Conservation (phyloP, 1,140 invertebrate genomes). For the Battus philenor region DNA sequence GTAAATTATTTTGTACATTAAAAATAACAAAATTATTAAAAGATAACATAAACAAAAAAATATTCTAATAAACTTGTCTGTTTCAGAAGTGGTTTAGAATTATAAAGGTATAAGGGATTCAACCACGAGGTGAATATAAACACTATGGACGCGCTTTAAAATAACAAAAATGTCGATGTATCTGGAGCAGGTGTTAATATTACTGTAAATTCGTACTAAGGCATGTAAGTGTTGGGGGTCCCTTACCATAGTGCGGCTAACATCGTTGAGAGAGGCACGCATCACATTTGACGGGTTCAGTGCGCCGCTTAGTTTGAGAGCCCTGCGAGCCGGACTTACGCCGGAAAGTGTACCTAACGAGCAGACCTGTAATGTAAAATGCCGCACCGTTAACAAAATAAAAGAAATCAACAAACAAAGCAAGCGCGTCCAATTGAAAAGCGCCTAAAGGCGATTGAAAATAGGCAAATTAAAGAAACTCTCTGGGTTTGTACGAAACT, state of each 20-base stretch:
- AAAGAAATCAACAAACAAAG: conserved; percentile 52
- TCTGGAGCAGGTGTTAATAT: too few species aligned
- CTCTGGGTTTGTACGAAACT: conserved; percentile 49
- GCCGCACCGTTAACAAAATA: conserved; percentile 72
- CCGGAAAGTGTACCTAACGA: conserved; percentile 77
- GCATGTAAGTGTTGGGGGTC: conserved; percentile 37
- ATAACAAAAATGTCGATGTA: too few species aligned
- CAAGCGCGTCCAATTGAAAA: conserved; percentile 70
- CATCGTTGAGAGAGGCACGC: conserved; percentile 76
- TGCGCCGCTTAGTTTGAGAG: conserved; percentile 69
- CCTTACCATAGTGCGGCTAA: conserved; percentile 72
- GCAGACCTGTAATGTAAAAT: conserved; percentile 76
- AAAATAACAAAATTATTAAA: too few species aligned
- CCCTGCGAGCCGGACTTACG: conserved; percentile 75
- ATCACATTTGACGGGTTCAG: conserved; percentile 71
- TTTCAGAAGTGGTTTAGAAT: too few species aligned
- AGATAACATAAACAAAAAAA: too few species aligned
- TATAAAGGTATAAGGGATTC: too few species aligned
- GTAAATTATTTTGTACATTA: too few species aligned
- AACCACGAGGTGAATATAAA: conserved; percentile 15
- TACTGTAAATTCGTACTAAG: conserved; percentile 4
- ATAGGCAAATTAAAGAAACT: conserved; percentile 52
- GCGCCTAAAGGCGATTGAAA: conserved; percentile 62
- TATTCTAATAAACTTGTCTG: too few species aligned
- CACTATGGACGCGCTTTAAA: conserved; percentile 37